These are phyloP conservation scores for Microtus agrestis DNA, from an alignment of 2,797 vertebrate genomes.

Conservation along the genomic window DNA sequence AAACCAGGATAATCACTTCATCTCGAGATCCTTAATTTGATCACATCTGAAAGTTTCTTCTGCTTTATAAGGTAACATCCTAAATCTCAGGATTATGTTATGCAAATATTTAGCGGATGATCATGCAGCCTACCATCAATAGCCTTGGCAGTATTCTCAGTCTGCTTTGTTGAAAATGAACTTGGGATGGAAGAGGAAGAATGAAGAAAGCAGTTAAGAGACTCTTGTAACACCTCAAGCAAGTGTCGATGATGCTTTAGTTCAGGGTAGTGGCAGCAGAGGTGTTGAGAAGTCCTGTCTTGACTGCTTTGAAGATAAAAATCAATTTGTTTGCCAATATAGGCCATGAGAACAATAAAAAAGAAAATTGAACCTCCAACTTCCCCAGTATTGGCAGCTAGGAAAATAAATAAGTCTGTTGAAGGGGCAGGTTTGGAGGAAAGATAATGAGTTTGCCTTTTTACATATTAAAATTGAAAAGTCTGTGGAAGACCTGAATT, in stretches of 20 bases:
- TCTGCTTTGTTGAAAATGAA: slow-evolving; percentile 40
- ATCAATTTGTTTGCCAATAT: neutral
- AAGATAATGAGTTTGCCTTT: neutral
- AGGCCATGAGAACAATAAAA: slow-evolving; percentile 26
- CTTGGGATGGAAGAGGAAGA: neutral
- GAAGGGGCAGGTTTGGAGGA: neutral
- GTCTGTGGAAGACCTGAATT: neutral
- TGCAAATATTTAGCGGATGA: neutral
- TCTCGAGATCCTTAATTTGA: neutral
- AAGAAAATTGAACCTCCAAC: neutral
- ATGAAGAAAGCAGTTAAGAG: neutral
- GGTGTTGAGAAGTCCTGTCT: neutral
- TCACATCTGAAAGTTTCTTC: neutral
- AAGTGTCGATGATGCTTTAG: neutral
- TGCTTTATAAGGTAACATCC: neutral
- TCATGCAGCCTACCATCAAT: neutral
- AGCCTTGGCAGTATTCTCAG: neutral
- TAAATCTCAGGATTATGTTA: neutral
- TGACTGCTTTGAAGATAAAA: slow-evolving; percentile 47
- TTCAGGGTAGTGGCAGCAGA: neutral
- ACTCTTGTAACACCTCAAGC: neutral
- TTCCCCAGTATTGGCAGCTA: neutral
- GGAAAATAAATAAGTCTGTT: neutral
- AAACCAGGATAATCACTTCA: neutral
- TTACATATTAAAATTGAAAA: slow-evolving; percentile 11